Base-by-base conservation (phyloP, 2,888 invertebrate genomes). In the Balanococcus diminutus region DNA sequence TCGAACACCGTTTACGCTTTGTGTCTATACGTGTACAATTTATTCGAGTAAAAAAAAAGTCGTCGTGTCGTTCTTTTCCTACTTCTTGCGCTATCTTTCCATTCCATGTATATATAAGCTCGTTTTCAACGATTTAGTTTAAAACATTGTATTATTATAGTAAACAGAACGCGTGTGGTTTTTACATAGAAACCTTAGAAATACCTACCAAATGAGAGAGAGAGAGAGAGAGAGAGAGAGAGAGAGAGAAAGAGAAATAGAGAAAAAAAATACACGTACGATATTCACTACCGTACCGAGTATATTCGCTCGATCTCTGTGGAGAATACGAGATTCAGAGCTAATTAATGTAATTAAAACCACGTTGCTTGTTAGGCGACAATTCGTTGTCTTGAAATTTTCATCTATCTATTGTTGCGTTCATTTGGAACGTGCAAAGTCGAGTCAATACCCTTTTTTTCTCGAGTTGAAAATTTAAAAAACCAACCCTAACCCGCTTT, bases 91-190 rank as follows among this genome's bases (percentile, higher is more conserved):
- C 1, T 31, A 42, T 11, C 9, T 42, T 2, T 56, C 56, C 19
- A 56, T 19, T 19, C 3, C 61, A 42, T 42, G 8, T 8, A 36
- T 36, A 36, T 8, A 8, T 36, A 56, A 56, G 22, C 56, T 56
- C 22, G 56, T 56, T 56, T 56, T 56, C 56, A 22, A 22, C 56
- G 56, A 22, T 5, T 19, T 56, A 19, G 11, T 46, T 5, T 42
- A 56, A 72, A 72, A 72, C 72, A 72, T 72, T 72, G 72, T 72
- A 72, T 56, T n/a, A n/a, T n/a, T n/a, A n/a, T n/a, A n/a, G n/a
- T 42, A 72, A 72, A 72, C 72, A 72, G 22, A 72, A 72, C 72
- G 72, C 28, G 72, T 31, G 72, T 31, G 19, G 22, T 56, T 19
- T 42, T 42, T 42, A 42, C 42, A 42, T 42, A n/a, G n/a, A n/a